phyloP scores from a whole-genome alignment of 2,888 invertebrate genomes.

The Allacma fusca region DNA sequence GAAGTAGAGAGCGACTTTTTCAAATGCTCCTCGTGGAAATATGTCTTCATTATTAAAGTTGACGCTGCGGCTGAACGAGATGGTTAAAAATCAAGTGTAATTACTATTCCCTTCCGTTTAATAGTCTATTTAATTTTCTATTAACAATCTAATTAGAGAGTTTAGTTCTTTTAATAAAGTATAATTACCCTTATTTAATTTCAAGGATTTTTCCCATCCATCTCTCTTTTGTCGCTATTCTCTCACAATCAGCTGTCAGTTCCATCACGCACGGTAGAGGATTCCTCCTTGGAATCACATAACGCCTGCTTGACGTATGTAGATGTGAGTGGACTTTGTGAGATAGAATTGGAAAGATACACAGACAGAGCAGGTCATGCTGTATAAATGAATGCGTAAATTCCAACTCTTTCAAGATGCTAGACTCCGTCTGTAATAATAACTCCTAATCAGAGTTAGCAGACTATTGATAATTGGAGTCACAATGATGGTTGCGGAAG shows the following conservation, averaged over 20 bases:
- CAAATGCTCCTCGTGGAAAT: too few relatives aligned
- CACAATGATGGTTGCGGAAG: background rate
- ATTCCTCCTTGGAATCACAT: background rate
- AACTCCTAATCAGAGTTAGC: too few relatives aligned
- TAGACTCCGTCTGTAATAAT: too few relatives aligned
- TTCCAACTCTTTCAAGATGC: too few relatives aligned
- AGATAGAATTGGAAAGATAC: too few relatives aligned
- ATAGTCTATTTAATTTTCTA: slow-evolving; percentile 15
- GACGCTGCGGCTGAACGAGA: background rate
- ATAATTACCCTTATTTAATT: slow-evolving; percentile 34
- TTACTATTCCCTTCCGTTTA: slow-evolving; percentile 24
- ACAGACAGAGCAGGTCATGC: too few relatives aligned
- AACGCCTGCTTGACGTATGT: too few relatives aligned
- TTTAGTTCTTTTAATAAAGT: slow-evolving; percentile 31
- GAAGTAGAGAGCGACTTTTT: too few relatives aligned
- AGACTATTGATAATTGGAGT: too few relatives aligned
- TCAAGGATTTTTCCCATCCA: slow-evolving; percentile 38
- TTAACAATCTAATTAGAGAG: slow-evolving; percentile 35
- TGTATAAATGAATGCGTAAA: too few relatives aligned
- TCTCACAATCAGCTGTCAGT: too few relatives aligned
- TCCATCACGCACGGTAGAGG: background rate
- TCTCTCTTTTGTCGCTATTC: background rate
- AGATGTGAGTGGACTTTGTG: too few relatives aligned
- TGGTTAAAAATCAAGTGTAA: background rate
- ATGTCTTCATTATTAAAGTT: background rate